Conservation (phyloP, 37 sponge, comb jelly and placozoan species). For the Chondrilla cf. caribensis region DNA sequence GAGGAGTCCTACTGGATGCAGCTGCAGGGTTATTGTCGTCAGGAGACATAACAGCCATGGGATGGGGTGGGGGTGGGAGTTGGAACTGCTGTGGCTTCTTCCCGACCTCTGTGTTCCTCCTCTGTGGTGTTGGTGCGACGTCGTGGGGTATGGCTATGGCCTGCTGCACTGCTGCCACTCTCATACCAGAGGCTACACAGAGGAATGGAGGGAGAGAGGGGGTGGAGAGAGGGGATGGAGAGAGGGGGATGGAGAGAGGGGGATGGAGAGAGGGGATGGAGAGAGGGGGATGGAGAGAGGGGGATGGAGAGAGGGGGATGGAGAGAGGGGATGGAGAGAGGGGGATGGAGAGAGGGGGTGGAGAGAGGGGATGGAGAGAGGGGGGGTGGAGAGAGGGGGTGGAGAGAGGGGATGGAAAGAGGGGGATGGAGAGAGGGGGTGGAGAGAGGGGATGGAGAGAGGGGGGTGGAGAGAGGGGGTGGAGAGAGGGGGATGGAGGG, state of each 20-base stretch:
- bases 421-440: neutral
- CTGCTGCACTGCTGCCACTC: conserved; percentile 20
- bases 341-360: too few species aligned
- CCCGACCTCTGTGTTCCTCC: neutral
- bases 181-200: neutral
- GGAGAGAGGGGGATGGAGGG: neutral
- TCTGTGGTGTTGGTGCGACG: neutral
- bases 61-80: neutral
- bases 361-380: too few species aligned
- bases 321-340: too few species aligned
- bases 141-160: neutral
- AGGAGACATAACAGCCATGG: neutral
- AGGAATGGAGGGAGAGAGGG: too few species aligned
- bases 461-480: neutral
- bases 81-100: neutral
- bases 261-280: too few species aligned
- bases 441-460: conserved; percentile 11
- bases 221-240: neutral
- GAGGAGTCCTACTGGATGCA: conserved; percentile 14
- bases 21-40: conserved; percentile 14
- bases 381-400: neutral
- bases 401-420: neutral
- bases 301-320: too few species aligned
- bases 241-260: neutral
- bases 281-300: too few species aligned